Percentiles rank a stretch among this genome's conserved stretches.
These are phyloP conservation scores for Eupithecia inturbata DNA, from an alignment of 2,888 invertebrate species.

Conservation along the genomic window DNA sequence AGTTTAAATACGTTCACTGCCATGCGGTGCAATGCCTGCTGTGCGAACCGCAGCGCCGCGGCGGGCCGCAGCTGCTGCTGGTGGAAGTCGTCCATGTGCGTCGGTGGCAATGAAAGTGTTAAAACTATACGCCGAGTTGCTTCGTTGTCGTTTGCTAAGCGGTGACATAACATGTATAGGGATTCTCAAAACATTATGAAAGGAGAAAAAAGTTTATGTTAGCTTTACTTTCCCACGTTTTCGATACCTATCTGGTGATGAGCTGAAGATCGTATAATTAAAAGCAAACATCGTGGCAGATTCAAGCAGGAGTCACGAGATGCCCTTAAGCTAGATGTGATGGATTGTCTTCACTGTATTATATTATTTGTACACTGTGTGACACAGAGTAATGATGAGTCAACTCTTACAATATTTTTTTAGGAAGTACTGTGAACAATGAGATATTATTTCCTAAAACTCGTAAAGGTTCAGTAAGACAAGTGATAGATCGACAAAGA, in stretches of 20 bases:
- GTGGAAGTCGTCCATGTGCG: no score
- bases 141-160: no score
- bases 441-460: neutral
- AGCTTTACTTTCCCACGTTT: slow-evolving; percentile 66
- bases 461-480: neutral
- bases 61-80: no score
- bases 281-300: slow-evolving; percentile 70
- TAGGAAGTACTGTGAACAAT: neutral
- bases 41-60: no score
- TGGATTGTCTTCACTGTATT: slow-evolving; percentile 65
- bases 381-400: slow-evolving; percentile 46
- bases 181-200: neutral
- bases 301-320: slow-evolving; percentile 77
- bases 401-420: slow-evolving; percentile 35
- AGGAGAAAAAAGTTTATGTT: neutral
- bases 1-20: no score
- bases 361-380: slow-evolving; percentile 39
- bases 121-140: no score
- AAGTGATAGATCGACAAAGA: no score
- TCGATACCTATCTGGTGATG: slow-evolving; percentile 56
- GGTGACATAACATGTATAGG: no score
- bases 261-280: slow-evolving; percentile 66
- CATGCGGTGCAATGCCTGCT: no score
- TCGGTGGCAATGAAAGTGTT: no score
- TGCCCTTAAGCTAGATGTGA: slow-evolving; percentile 71